Evolutionary conservation across 2,888 invertebrate genomes (phyloP).

Genomic region (Xestia rhomboidea): DNA sequence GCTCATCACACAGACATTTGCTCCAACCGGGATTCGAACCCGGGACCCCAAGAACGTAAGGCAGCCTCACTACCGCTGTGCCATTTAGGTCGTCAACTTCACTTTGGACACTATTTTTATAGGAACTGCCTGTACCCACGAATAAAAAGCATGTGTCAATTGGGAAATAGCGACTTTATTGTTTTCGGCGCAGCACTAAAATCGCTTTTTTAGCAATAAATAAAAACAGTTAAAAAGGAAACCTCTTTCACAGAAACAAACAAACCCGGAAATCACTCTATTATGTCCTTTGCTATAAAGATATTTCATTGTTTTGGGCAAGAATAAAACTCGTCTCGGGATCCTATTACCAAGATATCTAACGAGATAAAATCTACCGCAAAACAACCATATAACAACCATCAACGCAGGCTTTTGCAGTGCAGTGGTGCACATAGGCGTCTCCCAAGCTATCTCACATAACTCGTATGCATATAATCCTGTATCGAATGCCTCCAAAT

Average conservation of each 20-base stretch:
- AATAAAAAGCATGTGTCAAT: neutral
- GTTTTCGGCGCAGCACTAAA: slow-evolving; percentile 10
- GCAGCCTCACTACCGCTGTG: no score
- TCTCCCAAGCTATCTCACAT: neutral
- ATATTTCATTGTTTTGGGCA: slow-evolving; percentile 30
- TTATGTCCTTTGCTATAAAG: slow-evolving; percentile 21
- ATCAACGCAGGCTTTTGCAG: neutral
- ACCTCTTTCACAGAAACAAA: neutral
- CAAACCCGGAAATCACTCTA: slow-evolving; percentile 3
- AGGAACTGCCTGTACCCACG: neutral
- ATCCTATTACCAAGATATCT: neutral
- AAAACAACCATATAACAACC: neutral
- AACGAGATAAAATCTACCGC: neutral
- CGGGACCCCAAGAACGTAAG: no score
- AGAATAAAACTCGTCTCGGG: slow-evolving; percentile 4
- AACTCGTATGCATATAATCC: no score
- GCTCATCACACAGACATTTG: no score
- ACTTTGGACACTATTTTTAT: neutral
- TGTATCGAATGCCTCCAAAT: no score
- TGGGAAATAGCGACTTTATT: neutral
- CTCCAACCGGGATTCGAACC: no score
- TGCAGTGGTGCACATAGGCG: neutral
- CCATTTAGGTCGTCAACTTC: no score
- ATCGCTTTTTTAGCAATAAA: slow-evolving; percentile 14
- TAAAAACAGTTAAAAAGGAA: slow-evolving; percentile 14